Base-by-base conservation (phyloP, 2,888 invertebrate species). In the Clepsis dumicolana region DNA sequence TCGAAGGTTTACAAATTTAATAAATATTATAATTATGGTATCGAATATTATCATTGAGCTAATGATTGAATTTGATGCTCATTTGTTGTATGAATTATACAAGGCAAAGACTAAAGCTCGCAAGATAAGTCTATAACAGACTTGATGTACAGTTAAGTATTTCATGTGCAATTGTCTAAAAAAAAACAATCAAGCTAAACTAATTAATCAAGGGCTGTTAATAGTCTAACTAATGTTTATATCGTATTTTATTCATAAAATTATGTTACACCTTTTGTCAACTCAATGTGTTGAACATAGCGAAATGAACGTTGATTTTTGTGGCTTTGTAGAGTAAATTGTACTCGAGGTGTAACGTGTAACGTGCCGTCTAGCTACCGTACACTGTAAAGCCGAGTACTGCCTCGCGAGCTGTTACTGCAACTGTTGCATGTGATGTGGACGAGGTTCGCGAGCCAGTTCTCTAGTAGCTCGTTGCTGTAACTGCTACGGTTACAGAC, bases 151-250 rank as follows among this genome's bases (percentile, higher is more conserved):
- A 12, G n/a, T n/a, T n/a, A n/a, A 16, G 7, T 44, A 7, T 48
- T 48, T 48, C 10, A 48, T 21, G 10, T 21, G 10, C 21, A 48
- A 48, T 21, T 10, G 41, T 16, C 41, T 8, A 8, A 21, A 10
- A 21, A 12, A 21, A 8, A 8, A 48, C 14, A 2, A 14, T 44
- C 18, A 48, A 12, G 48, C 12, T 21, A 72, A 72, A 64, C 38
- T 75, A 70, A 75, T 71, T 79, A 81, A 78, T 75, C 73, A 68
- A 77, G 74, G 80, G 81, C 80, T 80, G 82, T 80, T 83, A 78
- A 80, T 82, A 80, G 74, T 74, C 54, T 69, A 62, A 70, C 64
- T 60, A 59, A 53, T 54, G 53, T 53, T 41, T 54, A 54, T 61
- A 60, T 38, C 21, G 52, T 65, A 44, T 53, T 65, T 56, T 38